phyloP scores from a whole-genome alignment of 2,888 invertebrate species.

The Yponomeuta plumbellus region DNA sequence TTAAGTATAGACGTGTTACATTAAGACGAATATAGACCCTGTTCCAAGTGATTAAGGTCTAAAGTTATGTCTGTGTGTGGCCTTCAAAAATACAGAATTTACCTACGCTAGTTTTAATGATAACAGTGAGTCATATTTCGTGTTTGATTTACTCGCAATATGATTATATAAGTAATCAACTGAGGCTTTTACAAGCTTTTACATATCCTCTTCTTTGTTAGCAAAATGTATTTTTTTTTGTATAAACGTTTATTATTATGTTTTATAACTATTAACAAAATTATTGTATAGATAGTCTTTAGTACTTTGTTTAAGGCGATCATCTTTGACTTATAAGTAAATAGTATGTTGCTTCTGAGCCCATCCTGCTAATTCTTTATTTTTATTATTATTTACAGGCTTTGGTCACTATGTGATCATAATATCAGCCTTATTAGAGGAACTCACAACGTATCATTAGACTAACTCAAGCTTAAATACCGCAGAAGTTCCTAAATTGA shows the following conservation, averaged over 20 bases:
- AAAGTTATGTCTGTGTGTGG: slow-evolving; percentile 1
- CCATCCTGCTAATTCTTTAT: no score
- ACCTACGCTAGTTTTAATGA: background rate
- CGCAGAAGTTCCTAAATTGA: no score
- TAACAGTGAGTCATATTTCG: background rate
- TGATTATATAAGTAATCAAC: background rate
- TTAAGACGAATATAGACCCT: background rate
- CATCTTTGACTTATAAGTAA: no score
- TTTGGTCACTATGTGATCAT: no score
- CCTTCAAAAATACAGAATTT: slow-evolving; percentile 1
- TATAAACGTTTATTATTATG: background rate
- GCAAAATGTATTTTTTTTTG: background rate
- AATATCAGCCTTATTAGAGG: no score
- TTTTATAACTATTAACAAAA: no score
- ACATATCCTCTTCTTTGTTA: slow-evolving; percentile 11
- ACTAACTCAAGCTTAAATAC: no score
- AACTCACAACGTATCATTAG: no score
- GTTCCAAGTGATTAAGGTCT: background rate
- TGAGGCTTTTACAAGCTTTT: background rate
- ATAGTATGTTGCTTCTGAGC: no score
- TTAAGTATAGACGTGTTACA: slow-evolving; percentile 3
- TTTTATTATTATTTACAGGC: no score
- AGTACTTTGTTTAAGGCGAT: no score
- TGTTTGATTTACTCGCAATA: background rate
- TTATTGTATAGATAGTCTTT: slow-evolving; percentile 4